Evolutionary conservation across 1,140 invertebrate genomes (phyloP), one percentile per base, ranked within the genome.

Genomic region (Archivesica marissinica): DNA sequence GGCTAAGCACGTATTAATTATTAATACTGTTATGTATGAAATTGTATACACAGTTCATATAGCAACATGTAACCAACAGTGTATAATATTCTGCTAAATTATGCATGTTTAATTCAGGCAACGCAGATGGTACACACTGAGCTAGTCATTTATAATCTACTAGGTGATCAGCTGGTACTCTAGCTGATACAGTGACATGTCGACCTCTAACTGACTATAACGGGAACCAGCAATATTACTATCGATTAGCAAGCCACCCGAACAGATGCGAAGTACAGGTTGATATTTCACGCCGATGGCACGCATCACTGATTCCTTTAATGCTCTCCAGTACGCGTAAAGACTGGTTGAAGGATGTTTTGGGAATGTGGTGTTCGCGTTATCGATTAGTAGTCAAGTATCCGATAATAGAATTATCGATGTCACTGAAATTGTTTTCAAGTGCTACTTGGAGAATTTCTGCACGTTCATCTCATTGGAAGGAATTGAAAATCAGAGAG

Each of bases 211-310:
- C 23, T 52, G 17, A 23, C 7, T 9, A 20, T 52, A 52, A n/a
- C n/a, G 3, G 28, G 30, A 2, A 25, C 59, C 33, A 13, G 20
- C 30, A 35, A 64, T 28, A 64, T 35, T 64, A 64, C 33, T 64
- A 64, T 64, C 30, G 59, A 64, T 64, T 35, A 25, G 4, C 59
- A 25, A 64, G 38, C 59, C 59, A 50, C 25, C 74, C 2, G 25
- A 35, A 76, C 74, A 76, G 74, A 76, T 76, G 74, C 59, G 33
- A 3, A 23, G 41, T 56, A 59, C 74, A 76, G 74, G 74, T 76
- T 76, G 74, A 76, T 52, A 56, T 52, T 76, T 76, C 33, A 76
- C 74, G 74, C 74, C 25, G 11, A 38, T 76, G 47, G 1, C 47
- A 76, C 33, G 74, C 50, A 17, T 76, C 74, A 39, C 0, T 30